A percentile compares a stretch with the other conserved stretches of the same genome.
phyloP scores from a whole-genome alignment of 2,888 invertebrate species.

The Eilema griseolum region DNA sequence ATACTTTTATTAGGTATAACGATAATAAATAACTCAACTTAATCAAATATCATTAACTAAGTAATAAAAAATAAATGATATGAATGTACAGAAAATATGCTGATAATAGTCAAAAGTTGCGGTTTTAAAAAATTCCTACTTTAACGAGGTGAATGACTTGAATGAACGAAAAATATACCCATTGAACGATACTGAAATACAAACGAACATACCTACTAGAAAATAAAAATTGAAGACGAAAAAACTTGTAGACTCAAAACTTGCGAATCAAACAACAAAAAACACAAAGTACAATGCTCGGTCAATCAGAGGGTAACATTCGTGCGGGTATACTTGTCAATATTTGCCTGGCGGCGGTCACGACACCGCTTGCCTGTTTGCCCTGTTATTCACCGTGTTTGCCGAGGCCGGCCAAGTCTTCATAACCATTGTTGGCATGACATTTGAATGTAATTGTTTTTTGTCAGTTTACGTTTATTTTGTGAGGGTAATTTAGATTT shows the following conservation, averaged over 20 bases:
- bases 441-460: conserved; percentile 71
- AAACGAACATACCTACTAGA: not conserved
- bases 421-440: conserved; percentile 72
- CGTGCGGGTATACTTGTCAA: conserved; percentile 73
- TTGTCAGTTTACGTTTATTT: conserved; percentile 52
- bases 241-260: conserved; percentile 8
- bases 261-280: conserved; percentile 32
- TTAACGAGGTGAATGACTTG: too few relatives aligned
- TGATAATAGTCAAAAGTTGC: too few relatives aligned
- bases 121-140: too few relatives aligned
- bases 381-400: conserved; percentile 83
- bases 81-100: not conserved
- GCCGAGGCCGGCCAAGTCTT: conserved; percentile 62
- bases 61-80: not conserved
- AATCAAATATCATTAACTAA: too few relatives aligned
- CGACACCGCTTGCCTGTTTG: conserved; percentile 79
- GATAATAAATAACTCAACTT: too few relatives aligned
- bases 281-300: conserved; percentile 62
- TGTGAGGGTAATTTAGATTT: conserved; percentile 57
- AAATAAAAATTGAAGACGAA: not conserved
- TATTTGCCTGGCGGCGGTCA: conserved; percentile 73
- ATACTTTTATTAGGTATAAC: too few relatives aligned
- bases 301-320: conserved; percentile 84
- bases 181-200: not conserved
- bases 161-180: not conserved